A percentile compares a stretch with the other conserved stretches of the same genome.
Evolutionary conservation across 2,797 vertebrate genomes (phyloP).

Genomic region (Neomorphus geoffroyi): DNA sequence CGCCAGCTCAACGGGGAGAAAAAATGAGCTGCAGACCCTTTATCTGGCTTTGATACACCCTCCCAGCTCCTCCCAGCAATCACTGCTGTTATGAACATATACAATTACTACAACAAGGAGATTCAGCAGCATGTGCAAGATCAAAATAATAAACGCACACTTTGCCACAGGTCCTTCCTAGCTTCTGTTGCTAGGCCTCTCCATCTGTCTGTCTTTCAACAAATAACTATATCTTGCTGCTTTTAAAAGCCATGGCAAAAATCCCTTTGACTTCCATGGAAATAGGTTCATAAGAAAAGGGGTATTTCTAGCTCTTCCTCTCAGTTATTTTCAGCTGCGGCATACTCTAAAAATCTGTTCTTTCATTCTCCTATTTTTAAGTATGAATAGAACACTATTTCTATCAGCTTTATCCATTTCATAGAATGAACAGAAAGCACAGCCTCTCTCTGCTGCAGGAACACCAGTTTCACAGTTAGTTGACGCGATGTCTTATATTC

Average conservation of each 20-base stretch:
- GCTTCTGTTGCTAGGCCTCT: slow-evolving; percentile 21
- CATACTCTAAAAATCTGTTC: slow-evolving; percentile 14
- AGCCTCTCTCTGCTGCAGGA: slow-evolving; percentile 16
- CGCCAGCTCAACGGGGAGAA: neutral
- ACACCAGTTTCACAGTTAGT: neutral
- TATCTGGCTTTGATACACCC: slow-evolving; percentile 69
- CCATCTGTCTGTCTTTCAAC: slow-evolving; percentile 39
- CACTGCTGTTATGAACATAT: slow-evolving; percentile 13
- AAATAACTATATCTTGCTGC: neutral
- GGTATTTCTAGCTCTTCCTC: slow-evolving; percentile 30
- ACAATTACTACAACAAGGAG: slow-evolving; percentile 40
- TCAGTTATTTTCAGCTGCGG: slow-evolving; percentile 46
- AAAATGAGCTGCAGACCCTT: slow-evolving; percentile 16
- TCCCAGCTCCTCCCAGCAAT: slow-evolving; percentile 54
- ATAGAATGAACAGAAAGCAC: slow-evolving; percentile 30
- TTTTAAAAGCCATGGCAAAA: slow-evolving; percentile 17
- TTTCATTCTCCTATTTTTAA: slow-evolving; percentile 22
- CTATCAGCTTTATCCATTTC: neutral
- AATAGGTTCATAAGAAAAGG: neutral
- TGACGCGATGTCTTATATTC: neutral
- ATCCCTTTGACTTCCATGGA: slow-evolving; percentile 3
- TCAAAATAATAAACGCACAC: slow-evolving; percentile 52
- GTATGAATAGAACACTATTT: slow-evolving; percentile 53
- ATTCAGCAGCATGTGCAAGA: slow-evolving; percentile 24
- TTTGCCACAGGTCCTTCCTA: slow-evolving; percentile 22